Evolutionary conservation across 2,797 vertebrate genomes (phyloP).

Genomic region (Calcarius lapponicus): DNA sequence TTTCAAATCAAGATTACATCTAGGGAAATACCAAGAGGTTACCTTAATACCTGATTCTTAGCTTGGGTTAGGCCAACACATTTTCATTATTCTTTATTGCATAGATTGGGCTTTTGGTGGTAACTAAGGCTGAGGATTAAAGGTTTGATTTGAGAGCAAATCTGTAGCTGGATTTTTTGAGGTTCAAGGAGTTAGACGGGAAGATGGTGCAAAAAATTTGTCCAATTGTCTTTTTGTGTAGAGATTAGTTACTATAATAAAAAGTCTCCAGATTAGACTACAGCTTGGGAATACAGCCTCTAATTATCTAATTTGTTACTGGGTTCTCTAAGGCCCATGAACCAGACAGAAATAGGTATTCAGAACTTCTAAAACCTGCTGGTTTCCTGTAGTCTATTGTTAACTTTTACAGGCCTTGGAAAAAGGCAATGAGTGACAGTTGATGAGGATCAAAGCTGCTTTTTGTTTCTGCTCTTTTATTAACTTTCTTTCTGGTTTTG

Average conservation of each 20-base stretch:
- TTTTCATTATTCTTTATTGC: not conserved
- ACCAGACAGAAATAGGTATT: not conserved
- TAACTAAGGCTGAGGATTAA: not conserved
- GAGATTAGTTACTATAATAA: not conserved
- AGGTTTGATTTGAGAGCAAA: not conserved
- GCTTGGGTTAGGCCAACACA: rapidly evolving
- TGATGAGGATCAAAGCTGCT: not conserved
- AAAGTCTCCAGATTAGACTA: not conserved
- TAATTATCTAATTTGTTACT: not conserved
- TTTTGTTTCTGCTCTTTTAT: not conserved
- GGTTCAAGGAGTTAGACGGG: not conserved
- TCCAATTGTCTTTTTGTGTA: not conserved
- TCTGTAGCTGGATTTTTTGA: not conserved
- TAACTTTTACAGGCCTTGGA: not conserved
- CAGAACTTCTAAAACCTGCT: not conserved
- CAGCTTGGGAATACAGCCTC: not conserved
- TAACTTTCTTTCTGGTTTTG: not conserved
- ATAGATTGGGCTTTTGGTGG: not conserved
- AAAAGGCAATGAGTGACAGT: not conserved
- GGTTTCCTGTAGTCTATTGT: not conserved
- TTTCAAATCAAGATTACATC: not conserved
- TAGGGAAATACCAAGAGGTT: not conserved
- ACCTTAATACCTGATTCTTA: not conserved
- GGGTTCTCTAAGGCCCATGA: not conserved
- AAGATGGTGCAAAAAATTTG: not conserved